phyloP scores from a whole-genome alignment of 2,797 vertebrate genomes.

The Sciurus carolinensis region DNA sequence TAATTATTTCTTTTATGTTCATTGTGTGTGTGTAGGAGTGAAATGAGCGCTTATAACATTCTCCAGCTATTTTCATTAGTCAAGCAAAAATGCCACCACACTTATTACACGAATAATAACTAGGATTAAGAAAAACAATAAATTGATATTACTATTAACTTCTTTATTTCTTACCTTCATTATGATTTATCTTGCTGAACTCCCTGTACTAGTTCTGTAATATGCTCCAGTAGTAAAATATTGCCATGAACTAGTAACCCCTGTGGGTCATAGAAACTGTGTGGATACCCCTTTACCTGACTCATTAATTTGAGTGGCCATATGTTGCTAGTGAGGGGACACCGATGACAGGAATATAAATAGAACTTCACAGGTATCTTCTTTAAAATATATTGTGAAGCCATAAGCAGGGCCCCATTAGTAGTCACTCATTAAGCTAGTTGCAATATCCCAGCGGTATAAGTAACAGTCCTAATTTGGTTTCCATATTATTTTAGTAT shows the following conservation, averaged over 20 bases:
- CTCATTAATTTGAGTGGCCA: neutral
- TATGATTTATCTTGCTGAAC: neutral
- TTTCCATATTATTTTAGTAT: neutral
- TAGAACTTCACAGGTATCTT: neutral
- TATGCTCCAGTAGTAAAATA: neutral
- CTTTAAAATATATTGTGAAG: neutral
- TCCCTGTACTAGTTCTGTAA: neutral
- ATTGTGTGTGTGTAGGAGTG: neutral
- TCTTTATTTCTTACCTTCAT: neutral
- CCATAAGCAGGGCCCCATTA: neutral
- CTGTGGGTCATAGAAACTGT: neutral
- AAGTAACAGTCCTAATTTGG: neutral
- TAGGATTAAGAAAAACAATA: neutral
- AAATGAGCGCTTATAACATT: neutral
- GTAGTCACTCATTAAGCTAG: neutral
- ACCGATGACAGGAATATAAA: neutral
- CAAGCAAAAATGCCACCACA: neutral
- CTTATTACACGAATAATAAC: neutral
- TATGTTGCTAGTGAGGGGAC: neutral
- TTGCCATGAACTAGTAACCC: neutral
- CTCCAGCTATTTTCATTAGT: neutral
- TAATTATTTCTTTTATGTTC: neutral
- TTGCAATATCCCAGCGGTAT: neutral
- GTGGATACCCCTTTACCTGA: too few species aligned
- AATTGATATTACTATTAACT: neutral